Percentiles rank a stretch among this genome's conserved stretches.
Evolutionary conservation across 2,113 vertebrate species (phyloP).

Genomic region (Coreoperca whiteheadi): DNA sequence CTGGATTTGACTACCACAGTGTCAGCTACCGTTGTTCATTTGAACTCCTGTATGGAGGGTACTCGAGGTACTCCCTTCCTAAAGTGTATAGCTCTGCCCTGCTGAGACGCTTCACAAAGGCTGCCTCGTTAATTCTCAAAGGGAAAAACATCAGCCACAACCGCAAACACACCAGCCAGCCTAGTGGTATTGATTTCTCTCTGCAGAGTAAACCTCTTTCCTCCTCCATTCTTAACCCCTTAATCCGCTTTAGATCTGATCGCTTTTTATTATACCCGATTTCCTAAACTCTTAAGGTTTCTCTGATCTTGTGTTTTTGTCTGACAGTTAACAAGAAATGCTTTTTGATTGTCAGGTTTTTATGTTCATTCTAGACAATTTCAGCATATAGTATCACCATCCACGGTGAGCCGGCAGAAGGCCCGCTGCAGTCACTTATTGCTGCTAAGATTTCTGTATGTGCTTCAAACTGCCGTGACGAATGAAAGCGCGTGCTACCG

Average conservation of each 20-base stretch:
- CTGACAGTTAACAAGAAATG: neutral
- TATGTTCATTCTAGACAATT: neutral
- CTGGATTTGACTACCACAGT: neutral
- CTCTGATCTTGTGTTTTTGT: neutral
- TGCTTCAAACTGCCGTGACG: neutral
- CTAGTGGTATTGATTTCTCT: slow-evolving; percentile 29
- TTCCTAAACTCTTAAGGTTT: neutral
- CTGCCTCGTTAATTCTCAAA: neutral
- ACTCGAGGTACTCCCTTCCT: neutral
- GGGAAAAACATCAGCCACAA: slow-evolving; percentile 9
- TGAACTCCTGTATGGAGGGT: neutral
- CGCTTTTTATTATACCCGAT: neutral
- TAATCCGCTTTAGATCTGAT: slow-evolving; percentile 31
- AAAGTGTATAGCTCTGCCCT: neutral
- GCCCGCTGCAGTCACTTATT: neutral
- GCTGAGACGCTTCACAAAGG: slow-evolving; percentile 8
- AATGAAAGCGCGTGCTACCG: neutral
- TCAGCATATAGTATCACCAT: neutral
- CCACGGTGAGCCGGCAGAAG: neutral
- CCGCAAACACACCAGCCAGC: slow-evolving; percentile 15
- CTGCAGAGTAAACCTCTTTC: slow-evolving; percentile 20
- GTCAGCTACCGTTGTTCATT: neutral
- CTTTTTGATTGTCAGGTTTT: neutral
- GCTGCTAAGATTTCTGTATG: neutral
- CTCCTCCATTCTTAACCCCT: slow-evolving; percentile 3